phyloP scores from a whole-genome alignment of 92 coral and sea anemone genomes.

The Galaxea fascicularis region DNA sequence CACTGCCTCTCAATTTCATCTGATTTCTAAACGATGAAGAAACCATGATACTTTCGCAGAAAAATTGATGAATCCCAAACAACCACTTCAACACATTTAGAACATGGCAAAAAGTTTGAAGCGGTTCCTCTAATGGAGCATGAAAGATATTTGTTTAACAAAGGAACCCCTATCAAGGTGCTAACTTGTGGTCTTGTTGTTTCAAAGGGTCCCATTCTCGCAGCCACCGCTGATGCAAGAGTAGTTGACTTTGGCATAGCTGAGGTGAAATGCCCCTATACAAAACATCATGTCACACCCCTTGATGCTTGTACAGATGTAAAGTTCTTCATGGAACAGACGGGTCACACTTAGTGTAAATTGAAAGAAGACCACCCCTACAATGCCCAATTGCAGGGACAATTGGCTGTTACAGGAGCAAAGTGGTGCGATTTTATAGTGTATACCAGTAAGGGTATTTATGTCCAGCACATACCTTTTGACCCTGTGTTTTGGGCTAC shows the following conservation, averaged over 20 bases:
- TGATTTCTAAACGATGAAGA: too few relatives aligned
- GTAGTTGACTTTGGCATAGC: too few relatives aligned
- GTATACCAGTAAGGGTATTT: too few relatives aligned
- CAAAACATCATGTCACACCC: slow-evolving; percentile 45
- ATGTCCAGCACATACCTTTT: too few relatives aligned
- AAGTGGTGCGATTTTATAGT: too few relatives aligned
- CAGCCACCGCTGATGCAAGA: too few relatives aligned
- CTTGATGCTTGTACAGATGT: slow-evolving; percentile 56
- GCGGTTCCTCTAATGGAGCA: slow-evolving; percentile 49
- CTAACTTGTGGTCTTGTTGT: slow-evolving; percentile 51
- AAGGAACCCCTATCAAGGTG: slow-evolving; percentile 45
- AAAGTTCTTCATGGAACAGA: slow-evolving; percentile 48
- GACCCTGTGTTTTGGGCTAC: too few relatives aligned
- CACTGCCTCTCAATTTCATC: slow-evolving; percentile 57
- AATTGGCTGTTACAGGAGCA: too few relatives aligned
- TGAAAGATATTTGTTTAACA: slow-evolving; percentile 45
- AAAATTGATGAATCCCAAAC: slow-evolving; percentile 31
- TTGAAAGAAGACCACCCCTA: too few relatives aligned
- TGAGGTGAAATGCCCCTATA: slow-evolving; percentile 58
- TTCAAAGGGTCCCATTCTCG: slow-evolving; percentile 40
- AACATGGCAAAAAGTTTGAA: slow-evolving; percentile 62
- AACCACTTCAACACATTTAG: slow-evolving; percentile 16
- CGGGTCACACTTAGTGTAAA: too few relatives aligned
- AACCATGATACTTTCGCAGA: slow-evolving; percentile 40
- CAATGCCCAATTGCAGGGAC: too few relatives aligned